Evolutionary conservation across 1,140 invertebrate genomes (phyloP).

Genomic region (Neotoxoptera formosana): DNA sequence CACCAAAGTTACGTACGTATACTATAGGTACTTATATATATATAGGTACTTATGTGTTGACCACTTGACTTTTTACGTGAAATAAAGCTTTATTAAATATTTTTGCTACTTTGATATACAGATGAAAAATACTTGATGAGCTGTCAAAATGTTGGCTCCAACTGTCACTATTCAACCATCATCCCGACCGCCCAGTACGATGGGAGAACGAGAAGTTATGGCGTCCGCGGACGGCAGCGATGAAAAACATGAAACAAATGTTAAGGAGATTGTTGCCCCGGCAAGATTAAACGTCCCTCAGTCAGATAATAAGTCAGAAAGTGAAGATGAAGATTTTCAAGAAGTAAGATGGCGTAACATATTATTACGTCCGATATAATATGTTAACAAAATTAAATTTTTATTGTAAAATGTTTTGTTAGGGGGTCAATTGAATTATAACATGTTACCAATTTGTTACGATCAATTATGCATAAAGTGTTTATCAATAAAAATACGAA

Average conservation of each 20-base stretch:
- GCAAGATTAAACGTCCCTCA: constrained; percentile 33
- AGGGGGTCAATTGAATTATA: neutral
- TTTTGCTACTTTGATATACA: neutral
- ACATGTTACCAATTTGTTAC: neutral
- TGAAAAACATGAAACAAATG: constrained; percentile 50
- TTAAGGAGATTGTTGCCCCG: constrained; percentile 44
- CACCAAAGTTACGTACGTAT: neutral
- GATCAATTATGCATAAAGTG: neutral
- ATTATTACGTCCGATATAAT: neutral
- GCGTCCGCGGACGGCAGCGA: constrained; percentile 11
- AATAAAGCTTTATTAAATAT: neutral
- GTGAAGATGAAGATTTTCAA: constrained; percentile 50
- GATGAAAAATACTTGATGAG: constrained; percentile 27
- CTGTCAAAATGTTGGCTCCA: constrained; percentile 52
- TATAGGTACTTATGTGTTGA: neutral
- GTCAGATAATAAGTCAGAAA: constrained; percentile 27
- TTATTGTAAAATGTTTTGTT: neutral
- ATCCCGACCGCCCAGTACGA: constrained; percentile 56
- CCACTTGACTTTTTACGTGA: neutral
- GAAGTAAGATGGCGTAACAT: constrained; percentile 36
- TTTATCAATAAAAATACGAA: neutral
- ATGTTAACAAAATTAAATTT: neutral
- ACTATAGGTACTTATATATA: neutral
- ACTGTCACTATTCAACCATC: constrained; percentile 55
- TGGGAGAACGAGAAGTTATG: constrained; percentile 39